Evolutionary conservation across 2,888 invertebrate species (phyloP).

Genomic region (Psylliodes chrysocephalus): DNA sequence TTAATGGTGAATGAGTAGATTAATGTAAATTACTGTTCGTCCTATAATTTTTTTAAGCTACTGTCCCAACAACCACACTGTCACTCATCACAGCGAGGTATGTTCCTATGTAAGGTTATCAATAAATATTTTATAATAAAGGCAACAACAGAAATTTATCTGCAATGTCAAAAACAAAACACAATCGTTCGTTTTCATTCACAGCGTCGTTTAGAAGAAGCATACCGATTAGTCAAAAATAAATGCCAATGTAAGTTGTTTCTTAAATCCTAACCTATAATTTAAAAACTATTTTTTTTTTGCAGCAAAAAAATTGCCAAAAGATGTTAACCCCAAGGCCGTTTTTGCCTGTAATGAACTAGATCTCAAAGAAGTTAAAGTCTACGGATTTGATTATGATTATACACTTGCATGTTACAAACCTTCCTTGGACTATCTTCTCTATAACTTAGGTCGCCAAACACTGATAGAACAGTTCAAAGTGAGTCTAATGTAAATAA

Average conservation of each 20-base stretch:
- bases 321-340: slow-evolving; percentile 85
- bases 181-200: slow-evolving; percentile 51
- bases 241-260: slow-evolving; percentile 77
- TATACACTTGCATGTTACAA: slow-evolving; percentile 97
- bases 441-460: slow-evolving; percentile 91
- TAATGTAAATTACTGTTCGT: too few species aligned
- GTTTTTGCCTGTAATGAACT: slow-evolving; percentile 98
- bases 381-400: slow-evolving; percentile 98
- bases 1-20: too few species aligned
- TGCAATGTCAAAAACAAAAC: slow-evolving; percentile 23
- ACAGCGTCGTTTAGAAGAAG: slow-evolving; percentile 63
- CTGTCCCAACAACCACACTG: too few species aligned
- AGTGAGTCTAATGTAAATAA: slow-evolving; percentile 71
- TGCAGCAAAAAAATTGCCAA: slow-evolving; percentile 85
- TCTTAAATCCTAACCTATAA: slow-evolving; percentile 14
- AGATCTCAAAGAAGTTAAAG: slow-evolving; percentile 88
- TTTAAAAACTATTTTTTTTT: slow-evolving; percentile 15
- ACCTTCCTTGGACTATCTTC: slow-evolving; percentile 84
- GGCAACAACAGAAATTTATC: slow-evolving; percentile 18
- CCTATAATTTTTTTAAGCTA: too few species aligned
- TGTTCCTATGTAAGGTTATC: slow-evolving; percentile 33
- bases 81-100: slow-evolving; percentile 8
- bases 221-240: slow-evolving; percentile 73
- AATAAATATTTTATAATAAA: slow-evolving; percentile 28
- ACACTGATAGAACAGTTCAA: slow-evolving; percentile 87